These are phyloP conservation scores for Onchidella celtica DNA, from an alignment of 2,888 invertebrate genomes.

Conservation along the genomic window DNA sequence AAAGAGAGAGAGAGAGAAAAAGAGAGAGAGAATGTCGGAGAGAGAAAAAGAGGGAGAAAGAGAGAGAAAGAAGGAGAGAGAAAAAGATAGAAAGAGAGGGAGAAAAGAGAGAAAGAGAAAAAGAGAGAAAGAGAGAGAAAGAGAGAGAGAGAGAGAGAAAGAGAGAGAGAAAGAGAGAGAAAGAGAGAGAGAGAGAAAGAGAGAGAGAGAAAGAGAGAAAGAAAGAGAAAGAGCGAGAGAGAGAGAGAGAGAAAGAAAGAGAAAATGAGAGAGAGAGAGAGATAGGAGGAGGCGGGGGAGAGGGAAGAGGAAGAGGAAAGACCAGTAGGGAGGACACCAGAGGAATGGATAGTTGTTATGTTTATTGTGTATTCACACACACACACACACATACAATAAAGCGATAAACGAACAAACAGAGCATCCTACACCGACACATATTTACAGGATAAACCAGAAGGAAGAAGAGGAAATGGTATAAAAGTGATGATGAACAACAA, in stretches of 20 bases:
- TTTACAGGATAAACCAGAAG: too few species aligned
- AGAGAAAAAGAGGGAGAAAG: neutral
- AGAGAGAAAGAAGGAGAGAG: neutral
- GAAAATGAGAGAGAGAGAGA: neutral
- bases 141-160: slow-evolving; percentile 4
- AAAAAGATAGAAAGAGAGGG: too few species aligned
- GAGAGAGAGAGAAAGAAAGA: neutral
- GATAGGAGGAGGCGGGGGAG: too few species aligned
- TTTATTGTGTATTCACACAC: too few species aligned
- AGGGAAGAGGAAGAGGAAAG: neutral
- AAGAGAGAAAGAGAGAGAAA: neutral
- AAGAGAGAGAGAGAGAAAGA: neutral
- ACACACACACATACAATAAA: too few species aligned
- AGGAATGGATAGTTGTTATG: neutral
- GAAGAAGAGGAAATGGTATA: too few species aligned
- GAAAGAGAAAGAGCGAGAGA: neutral
- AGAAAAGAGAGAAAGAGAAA: neutral
- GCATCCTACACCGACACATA: too few species aligned
- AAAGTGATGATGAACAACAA: too few species aligned
- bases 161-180: neutral
- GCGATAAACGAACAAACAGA: too few species aligned
- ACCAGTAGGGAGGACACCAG: neutral
- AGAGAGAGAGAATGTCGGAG: too few species aligned
- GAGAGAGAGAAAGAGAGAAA: neutral
- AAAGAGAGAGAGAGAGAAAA: neutral